Evolutionary conservation across 2,888 invertebrate species (phyloP).

Genomic region (Metallyticus violacea): DNA sequence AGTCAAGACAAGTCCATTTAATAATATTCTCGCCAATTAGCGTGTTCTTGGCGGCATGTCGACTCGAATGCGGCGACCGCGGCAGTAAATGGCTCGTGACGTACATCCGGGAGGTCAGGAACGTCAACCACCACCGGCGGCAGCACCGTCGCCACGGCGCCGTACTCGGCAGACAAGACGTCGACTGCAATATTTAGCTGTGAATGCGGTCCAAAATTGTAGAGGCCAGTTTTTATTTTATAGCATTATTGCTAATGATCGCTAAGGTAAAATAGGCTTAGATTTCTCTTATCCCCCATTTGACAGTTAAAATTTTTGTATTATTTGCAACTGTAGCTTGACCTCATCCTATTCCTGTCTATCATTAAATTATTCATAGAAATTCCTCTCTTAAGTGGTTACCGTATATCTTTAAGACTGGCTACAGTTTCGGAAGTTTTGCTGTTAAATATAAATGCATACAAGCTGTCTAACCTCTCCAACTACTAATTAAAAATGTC

Average conservation of each 20-base stretch:
- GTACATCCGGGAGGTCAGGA: background rate
- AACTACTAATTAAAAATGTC: background rate
- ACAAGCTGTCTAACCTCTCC: background rate
- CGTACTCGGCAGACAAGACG: background rate
- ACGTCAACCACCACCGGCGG: background rate
- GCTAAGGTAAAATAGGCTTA: too few species aligned
- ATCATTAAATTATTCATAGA: background rate
- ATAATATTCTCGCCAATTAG: constrained; percentile 9
- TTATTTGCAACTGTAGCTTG: too few species aligned
- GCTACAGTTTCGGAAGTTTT: background rate
- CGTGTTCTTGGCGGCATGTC: constrained; percentile 6
- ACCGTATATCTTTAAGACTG: background rate
- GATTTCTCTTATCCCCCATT: too few species aligned
- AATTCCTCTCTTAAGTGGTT: background rate
- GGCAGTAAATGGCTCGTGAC: constrained; percentile 6
- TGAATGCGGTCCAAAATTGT: background rate
- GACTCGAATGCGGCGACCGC: background rate
- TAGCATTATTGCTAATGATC: too few species aligned
- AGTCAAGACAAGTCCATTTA: background rate
- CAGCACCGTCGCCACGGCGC: background rate
- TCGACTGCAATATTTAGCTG: background rate
- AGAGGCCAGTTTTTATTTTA: too few species aligned
- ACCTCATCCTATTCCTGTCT: too few species aligned
- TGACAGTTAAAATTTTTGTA: too few species aligned
- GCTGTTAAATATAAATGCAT: background rate